These are phyloP conservation scores for Hermatobates lingyangjiaoensis DNA, from an alignment of 1,140 invertebrate species.

Conservation along the genomic window DNA sequence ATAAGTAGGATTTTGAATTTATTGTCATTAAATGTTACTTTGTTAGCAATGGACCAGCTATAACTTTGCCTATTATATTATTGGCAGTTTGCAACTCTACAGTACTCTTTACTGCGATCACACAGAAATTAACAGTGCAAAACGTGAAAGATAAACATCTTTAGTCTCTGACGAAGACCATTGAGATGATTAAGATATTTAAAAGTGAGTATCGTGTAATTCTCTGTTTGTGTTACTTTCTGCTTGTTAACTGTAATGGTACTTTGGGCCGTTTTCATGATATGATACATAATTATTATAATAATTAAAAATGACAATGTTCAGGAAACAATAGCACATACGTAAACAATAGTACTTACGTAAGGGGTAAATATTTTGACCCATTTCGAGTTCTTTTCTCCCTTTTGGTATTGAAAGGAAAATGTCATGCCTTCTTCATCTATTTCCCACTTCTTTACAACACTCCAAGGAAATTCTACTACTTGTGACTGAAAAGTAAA, in stretches of 20 bases:
- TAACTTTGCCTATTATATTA: no score
- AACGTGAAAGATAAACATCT: no score
- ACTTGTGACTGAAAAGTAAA: no score
- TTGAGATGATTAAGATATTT: neutral
- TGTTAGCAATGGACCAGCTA: no score
- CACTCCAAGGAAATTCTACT: slow-evolving; percentile 67
- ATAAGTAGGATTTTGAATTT: no score
- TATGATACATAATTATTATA: slow-evolving; percentile 6
- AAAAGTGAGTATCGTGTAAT: neutral
- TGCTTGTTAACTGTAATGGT: neutral
- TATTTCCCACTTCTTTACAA: slow-evolving; percentile 62
- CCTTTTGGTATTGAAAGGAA: slow-evolving; percentile 66
- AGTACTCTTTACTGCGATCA: no score
- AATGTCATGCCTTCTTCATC: slow-evolving; percentile 83
- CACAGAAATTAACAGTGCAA: no score
- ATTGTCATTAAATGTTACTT: no score
- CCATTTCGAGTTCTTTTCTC: slow-evolving; percentile 62
- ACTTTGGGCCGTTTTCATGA: neutral
- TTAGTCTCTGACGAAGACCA: neutral
- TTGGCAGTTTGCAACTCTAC: no score
- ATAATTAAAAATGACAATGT: neutral
- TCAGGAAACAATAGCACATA: neutral
- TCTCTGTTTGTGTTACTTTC: neutral
- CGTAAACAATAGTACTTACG: slow-evolving; percentile 42
- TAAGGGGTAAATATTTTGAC: slow-evolving; percentile 83